Base-by-base conservation (phyloP, 1,140 invertebrate genomes). In the Drosophila bifasciata region DNA sequence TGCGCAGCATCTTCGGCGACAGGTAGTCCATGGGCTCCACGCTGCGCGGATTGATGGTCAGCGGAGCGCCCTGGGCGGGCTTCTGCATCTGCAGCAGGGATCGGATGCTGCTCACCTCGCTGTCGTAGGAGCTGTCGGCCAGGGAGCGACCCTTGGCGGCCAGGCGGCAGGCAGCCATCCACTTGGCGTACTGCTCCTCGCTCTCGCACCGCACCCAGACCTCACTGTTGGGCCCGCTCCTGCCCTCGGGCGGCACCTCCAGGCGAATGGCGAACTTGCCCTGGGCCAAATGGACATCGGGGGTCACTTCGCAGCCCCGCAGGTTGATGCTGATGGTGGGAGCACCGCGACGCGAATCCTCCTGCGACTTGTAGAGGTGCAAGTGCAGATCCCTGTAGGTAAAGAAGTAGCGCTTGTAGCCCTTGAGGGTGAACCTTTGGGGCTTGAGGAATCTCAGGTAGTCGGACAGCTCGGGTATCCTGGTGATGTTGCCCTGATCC, bases 131-230 rank as follows among this genome's bases (percentile, higher is more conserved):
- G 68, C 97, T 95, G 91, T 99, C 98, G 0, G 98, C 98, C 2
- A 97, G 92, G 8, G 95, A 98, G 67, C 98, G 96, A 4, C 98
- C 98, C 92, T 99, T 98, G 3, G 98, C 95, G 0, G 98, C 99
- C 57, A 99, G 93, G 71, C 97, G 95, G 89, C 97, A 99, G 4
- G 98, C 99, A 4, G 98, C 98, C 96, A 99, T 98, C 99, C 99
- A 99, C 90, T 96, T 96, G 8, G 98, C 98, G 92, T 99, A 99
- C 91, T 99, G 98, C 17, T 97, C 95, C 92, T 99, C 98, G 76
- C 95, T 95, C 76, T 99, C 97, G 92, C 98, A 99, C 91, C 97
- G 94, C 44, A 99, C 95, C 94, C 96, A 98, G 93, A 99, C 96
- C 92, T 99, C 99, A 45, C 94, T 94, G 16, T 92, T 91, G 0